phyloP scores from a whole-genome alignment of 37 sponge, comb jelly and placozoan genomes.

The Tethya wilhelma region DNA sequence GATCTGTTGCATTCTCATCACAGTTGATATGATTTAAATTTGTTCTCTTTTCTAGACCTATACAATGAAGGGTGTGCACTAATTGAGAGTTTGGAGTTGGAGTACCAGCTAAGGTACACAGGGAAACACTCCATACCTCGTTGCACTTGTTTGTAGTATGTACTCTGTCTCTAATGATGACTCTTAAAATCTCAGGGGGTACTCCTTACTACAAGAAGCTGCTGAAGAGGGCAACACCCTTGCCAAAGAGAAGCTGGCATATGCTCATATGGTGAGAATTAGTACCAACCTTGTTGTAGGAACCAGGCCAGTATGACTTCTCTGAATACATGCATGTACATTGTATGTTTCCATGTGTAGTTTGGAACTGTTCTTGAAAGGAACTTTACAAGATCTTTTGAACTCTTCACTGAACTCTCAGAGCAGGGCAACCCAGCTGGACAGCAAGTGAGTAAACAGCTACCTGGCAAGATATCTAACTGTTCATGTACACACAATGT shows the following conservation, averaged over 20 bases:
- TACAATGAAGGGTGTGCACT: too few relatives aligned
- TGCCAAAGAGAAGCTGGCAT: constrained; percentile 61
- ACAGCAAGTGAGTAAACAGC: constrained; percentile 65
- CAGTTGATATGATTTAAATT: too few relatives aligned
- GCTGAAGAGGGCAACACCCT: constrained; percentile 51
- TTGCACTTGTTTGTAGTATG: too few relatives aligned
- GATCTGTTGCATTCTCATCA: too few relatives aligned
- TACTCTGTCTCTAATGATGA: too few relatives aligned
- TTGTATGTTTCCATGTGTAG: constrained; percentile 23
- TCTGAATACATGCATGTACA: background rate
- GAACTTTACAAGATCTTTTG: constrained; percentile 81
- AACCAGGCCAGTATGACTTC: background rate
- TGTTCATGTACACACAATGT: background rate
- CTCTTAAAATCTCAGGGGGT: background rate
- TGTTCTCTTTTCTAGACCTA: too few relatives aligned
- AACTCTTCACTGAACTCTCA: constrained; percentile 80
- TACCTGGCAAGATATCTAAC: background rate
- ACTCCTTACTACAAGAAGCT: background rate
- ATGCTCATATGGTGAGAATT: constrained; percentile 59
- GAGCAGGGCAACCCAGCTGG: constrained; percentile 71
- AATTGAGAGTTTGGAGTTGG: too few relatives aligned
- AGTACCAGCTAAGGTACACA: too few relatives aligned
- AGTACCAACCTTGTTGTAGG: background rate
- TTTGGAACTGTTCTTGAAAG: constrained; percentile 52
- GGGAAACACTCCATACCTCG: too few relatives aligned